Conservation (phyloP, 2,888 invertebrate genomes). For the Hofmannophila pseudospretella region DNA sequence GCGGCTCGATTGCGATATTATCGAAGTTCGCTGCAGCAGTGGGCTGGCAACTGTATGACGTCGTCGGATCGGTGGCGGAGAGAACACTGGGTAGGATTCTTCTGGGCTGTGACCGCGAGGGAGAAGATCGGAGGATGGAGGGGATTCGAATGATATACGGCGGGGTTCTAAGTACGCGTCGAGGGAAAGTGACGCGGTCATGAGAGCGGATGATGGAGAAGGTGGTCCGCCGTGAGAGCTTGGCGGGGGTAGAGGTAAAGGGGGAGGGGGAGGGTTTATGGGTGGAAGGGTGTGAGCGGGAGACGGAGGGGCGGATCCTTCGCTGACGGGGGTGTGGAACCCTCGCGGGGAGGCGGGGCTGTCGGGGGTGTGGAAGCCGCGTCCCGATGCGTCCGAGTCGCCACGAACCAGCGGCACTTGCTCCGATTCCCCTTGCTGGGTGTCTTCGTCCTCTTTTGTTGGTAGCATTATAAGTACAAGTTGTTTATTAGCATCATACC, state of each 20-base stretch:
- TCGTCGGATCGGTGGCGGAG: constrained; percentile 88
- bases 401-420: constrained; percentile 72
- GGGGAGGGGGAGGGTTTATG: constrained; percentile 80
- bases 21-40: constrained; percentile 83
- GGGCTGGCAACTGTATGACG: constrained; percentile 75
- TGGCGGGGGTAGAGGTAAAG: constrained; percentile 50
- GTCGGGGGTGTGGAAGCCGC: constrained; percentile 75
- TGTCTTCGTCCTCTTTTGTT: constrained; percentile 52
- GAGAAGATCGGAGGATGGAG: constrained; percentile 84
- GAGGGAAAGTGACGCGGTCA: constrained; percentile 83
- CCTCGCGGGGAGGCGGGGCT: constrained; percentile 75
- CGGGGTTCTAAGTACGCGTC: constrained; percentile 92
- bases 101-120: constrained; percentile 84
- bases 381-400: constrained; percentile 74
- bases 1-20: constrained; percentile 86
- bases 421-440: constrained; percentile 51
- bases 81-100: constrained; percentile 91
- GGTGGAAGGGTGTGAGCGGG: constrained; percentile 52
- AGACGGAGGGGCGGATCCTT: constrained; percentile 65
- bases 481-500: background rate
- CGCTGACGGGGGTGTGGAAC: constrained; percentile 88
- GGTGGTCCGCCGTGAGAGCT: constrained; percentile 73
- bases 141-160: constrained; percentile 88
- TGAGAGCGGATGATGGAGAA: constrained; percentile 90
- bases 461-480: constrained; percentile 11